A percentile compares a stretch with the other conserved stretches of the same genome.
These are phyloP conservation scores for Tenebrosternarchus preto DNA, from an alignment of 2,113 vertebrate species.

Conservation along the genomic window DNA sequence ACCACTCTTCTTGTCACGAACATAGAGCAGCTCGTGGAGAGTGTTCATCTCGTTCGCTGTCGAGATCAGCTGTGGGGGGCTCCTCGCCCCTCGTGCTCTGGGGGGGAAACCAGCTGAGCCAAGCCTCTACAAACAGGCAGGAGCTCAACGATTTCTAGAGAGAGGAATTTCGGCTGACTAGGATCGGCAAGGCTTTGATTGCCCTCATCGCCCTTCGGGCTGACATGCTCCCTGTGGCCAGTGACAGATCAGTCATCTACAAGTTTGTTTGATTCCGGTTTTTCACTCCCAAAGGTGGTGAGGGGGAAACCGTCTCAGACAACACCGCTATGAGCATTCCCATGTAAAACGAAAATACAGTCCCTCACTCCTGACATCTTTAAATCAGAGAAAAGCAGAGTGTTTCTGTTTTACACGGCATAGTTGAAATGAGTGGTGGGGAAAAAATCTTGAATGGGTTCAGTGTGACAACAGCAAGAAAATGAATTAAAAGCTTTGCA, in stretches of 20 bases:
- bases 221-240: background rate
- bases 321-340: background rate
- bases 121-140: conserved; percentile 30
- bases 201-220: background rate
- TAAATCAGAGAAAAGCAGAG: background rate
- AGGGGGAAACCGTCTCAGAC: background rate
- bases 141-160: conserved; percentile 12
- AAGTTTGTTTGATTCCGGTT: background rate
- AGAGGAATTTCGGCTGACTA: background rate
- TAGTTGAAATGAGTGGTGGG: background rate
- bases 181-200: conserved; percentile 24
- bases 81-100: background rate
- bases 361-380: background rate
- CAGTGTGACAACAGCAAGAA: background rate
- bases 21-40: conserved; percentile 20
- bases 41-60: conserved; percentile 12
- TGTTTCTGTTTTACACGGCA: background rate
- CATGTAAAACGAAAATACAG: background rate
- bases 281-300: background rate
- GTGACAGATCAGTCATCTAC: too few relatives aligned
- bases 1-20: conserved; percentile 31
- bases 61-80: conserved; percentile 27
- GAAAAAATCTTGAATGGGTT: background rate
- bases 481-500: background rate
- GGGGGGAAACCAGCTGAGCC: conserved; percentile 11